Base-by-base conservation (phyloP, 2,797 vertebrate genomes). In the Trachops cirrhosus region DNA sequence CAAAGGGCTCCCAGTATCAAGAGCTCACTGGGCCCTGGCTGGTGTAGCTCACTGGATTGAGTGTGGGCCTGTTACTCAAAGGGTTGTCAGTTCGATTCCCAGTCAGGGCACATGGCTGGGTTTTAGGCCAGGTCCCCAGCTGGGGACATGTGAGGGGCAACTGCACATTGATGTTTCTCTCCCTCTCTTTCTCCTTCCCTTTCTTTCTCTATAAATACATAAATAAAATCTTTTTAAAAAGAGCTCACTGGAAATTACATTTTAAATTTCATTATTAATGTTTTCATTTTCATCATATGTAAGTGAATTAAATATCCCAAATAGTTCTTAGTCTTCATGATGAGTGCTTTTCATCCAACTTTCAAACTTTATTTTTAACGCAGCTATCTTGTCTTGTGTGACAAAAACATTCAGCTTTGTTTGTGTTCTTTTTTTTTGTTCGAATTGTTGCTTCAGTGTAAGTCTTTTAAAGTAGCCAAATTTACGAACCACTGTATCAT, bases 191-290 rank as follows among this genome's bases (percentile, higher is more conserved):
- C 52, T 54, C 21, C 21, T 54, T 54, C 52, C 21, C 21, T 54
- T 54, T 24, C 21, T 21, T 24, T 54, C 21, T 54, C 50, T 52
- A 50, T 50, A 18, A 50, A 18, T 50, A 18, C 8, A 52, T 52
- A 8, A 21, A 52, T 52, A 52, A 52, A 52, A 52, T 52, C 6
- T 52, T 52, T 11, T 18, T 7, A 52, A 52, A 52, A 84, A 52
- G 70, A 57, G 37, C 37, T 59, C 32, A 70, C n/a, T 74, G 34
- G 39, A 83, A 9, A 64, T 39, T 29, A 19, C 71, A 46, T 86
- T 96, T 79, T 67, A 46, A 83, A 73, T 94, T 96, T 95, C 68
- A 50, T 44, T 34, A 41, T 39, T 32, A 22, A 48, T 87, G 24
- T 32, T 82, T 87, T 82, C 41, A 46, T 74, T 92, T 94, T 90